These are phyloP conservation scores for Sarotherodon lohbergeri DNA, from an alignment of 2,113 vertebrate genomes.

Conservation along the genomic window DNA sequence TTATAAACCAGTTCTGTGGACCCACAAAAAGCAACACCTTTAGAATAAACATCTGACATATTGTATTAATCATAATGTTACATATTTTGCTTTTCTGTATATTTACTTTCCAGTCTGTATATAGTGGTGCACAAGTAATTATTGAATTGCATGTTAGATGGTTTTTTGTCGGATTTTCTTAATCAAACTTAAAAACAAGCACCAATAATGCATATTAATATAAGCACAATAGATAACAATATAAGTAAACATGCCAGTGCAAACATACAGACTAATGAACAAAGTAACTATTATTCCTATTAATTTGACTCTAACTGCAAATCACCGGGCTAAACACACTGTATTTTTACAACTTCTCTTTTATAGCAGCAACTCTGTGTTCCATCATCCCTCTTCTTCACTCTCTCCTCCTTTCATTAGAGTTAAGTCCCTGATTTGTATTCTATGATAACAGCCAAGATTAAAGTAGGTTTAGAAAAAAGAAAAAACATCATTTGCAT, in stretches of 20 bases:
- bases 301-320: background rate
- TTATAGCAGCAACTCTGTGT: background rate
- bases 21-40: background rate
- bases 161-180: background rate
- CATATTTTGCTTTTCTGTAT: background rate
- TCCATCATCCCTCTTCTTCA: background rate
- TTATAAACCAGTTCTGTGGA: background rate
- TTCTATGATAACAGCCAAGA: conserved; percentile 40
- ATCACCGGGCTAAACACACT: background rate
- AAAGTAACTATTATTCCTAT: background rate
- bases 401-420: conserved; percentile 50
- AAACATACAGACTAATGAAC: background rate
- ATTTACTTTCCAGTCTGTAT: background rate
- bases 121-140: background rate
- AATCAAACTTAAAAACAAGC: background rate
- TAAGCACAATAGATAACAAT: background rate
- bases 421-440: conserved; percentile 69
- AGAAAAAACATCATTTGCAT: conserved; percentile 66
- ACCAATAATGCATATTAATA: background rate
- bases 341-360: background rate
- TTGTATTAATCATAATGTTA: background rate
- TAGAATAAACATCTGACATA: background rate
- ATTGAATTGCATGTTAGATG: background rate
- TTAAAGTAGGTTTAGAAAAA: conserved; percentile 41
- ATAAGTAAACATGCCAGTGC: background rate